These are phyloP conservation scores for Oedothorax gibbosus DNA, from an alignment of 1,140 invertebrate species.

Conservation along the genomic window DNA sequence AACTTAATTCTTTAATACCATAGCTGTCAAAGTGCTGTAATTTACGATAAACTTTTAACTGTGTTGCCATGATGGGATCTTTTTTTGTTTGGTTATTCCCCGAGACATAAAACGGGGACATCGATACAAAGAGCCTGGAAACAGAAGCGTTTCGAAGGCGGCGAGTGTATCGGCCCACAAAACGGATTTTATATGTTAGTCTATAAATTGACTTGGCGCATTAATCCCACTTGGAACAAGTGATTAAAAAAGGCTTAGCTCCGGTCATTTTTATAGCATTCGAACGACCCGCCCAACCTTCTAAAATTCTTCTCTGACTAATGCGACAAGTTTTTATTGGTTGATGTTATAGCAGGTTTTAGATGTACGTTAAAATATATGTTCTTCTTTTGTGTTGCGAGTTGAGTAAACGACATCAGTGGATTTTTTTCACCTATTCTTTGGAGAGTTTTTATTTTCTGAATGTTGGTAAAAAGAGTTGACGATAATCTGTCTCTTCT, in stretches of 20 bases:
- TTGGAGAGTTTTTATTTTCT: too few relatives aligned
- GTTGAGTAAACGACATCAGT: too few relatives aligned
- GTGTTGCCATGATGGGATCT: conserved; percentile 21
- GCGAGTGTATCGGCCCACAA: conserved; percentile 8
- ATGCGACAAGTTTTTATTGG: too few relatives aligned
- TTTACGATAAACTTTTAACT: conserved; percentile 30
- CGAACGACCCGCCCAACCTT: neutral
- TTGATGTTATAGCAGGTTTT: too few relatives aligned
- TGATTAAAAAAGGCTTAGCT: conserved; percentile 42
- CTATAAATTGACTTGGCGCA: conserved; percentile 33
- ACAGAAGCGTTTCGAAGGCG: conserved; percentile 37
- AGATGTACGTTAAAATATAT: too few relatives aligned
- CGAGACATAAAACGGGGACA: conserved; percentile 29
- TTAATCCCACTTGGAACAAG: conserved; percentile 30
- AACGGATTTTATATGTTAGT: conserved; percentile 25
- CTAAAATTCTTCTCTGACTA: neutral
- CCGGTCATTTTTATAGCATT: conserved; percentile 5
- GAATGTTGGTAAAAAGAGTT: too few relatives aligned
- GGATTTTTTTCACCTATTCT: too few relatives aligned
- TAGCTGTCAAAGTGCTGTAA: conserved; percentile 15
- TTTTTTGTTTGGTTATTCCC: conserved; percentile 46
- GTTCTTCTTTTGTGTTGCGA: too few relatives aligned
- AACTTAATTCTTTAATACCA: neutral
- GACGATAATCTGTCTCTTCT: too few relatives aligned
- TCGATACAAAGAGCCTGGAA: conserved; percentile 11